A percentile compares a stretch with the other conserved stretches of the same genome.
These are phyloP conservation scores for Pachydiplax longipennis DNA, from an alignment of 2,888 invertebrate species.

Conservation along the genomic window DNA sequence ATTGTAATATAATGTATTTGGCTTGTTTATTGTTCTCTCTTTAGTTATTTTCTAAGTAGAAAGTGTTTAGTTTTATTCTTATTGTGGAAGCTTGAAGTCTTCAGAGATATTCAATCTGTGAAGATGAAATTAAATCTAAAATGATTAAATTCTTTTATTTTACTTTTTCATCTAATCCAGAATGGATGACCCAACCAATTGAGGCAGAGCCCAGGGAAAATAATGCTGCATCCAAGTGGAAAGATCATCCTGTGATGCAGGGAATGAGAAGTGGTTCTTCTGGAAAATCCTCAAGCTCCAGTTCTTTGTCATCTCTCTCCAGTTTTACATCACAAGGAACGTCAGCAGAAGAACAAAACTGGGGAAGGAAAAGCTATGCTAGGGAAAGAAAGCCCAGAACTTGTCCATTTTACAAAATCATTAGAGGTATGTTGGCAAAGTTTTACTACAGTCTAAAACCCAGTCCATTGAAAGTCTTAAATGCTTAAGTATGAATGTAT, in stretches of 20 bases:
- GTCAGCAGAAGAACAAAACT: no score
- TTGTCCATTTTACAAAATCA: slow-evolving; percentile 13
- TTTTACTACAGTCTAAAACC: background rate
- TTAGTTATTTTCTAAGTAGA: no score
- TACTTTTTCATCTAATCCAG: background rate
- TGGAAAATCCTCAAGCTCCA: background rate
- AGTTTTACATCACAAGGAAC: background rate
- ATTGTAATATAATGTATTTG: no score
- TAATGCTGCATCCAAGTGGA: background rate
- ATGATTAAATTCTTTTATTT: no score
- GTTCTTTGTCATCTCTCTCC: background rate
- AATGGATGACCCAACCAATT: background rate
- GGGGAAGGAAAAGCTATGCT: background rate
- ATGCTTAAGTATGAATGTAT: no score
- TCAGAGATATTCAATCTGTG: no score
- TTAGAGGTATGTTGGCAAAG: background rate
- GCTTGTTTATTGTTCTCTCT: no score
- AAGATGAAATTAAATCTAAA: no score
- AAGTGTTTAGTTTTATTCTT: no score
- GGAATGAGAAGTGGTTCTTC: background rate
- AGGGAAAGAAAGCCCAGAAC: background rate
- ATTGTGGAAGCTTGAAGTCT: no score
- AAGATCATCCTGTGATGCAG: slow-evolving; percentile 1
- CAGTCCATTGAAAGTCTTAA: no score
- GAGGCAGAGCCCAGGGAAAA: background rate